Conservation (phyloP, 2,113 vertebrate species). For the Jaculus jaculus region DNA sequence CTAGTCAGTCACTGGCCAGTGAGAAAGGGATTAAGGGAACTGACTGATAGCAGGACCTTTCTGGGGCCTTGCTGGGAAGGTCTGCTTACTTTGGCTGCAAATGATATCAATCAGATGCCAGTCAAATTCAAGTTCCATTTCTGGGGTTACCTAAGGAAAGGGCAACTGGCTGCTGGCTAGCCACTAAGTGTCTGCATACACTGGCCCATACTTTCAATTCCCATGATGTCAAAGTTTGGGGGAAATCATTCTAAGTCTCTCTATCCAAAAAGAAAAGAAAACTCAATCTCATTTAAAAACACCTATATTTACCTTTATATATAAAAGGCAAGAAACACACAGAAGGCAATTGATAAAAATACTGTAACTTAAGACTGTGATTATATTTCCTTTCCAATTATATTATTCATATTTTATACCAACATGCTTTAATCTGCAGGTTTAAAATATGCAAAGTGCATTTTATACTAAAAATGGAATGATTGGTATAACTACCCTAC, state of each 20-base stretch:
- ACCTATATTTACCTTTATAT: neutral
- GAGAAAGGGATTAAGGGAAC: neutral
- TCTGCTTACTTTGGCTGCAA: neutral
- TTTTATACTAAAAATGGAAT: conserved; percentile 20
- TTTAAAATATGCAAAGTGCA: conserved; percentile 53
- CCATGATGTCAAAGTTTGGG: neutral
- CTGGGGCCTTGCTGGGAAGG: neutral
- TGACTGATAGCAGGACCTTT: neutral
- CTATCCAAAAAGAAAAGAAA: neutral
- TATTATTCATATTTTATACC: neutral
- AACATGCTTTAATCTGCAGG: conserved; percentile 59
- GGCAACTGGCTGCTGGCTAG: neutral
- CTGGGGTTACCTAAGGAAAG: neutral
- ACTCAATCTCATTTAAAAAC: neutral
- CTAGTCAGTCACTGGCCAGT: neutral
- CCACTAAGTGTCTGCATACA: neutral
- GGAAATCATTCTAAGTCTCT: neutral
- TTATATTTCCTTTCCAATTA: conserved; percentile 54
- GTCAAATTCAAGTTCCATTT: neutral
- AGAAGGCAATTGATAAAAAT: neutral
- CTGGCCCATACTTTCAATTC: neutral
- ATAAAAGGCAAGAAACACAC: neutral
- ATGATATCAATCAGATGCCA: neutral
- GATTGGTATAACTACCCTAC: neutral
- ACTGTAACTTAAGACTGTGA: neutral